Evolutionary conservation across 2,113 vertebrate genomes (phyloP).

Genomic region (Marmota flaviventris): DNA sequence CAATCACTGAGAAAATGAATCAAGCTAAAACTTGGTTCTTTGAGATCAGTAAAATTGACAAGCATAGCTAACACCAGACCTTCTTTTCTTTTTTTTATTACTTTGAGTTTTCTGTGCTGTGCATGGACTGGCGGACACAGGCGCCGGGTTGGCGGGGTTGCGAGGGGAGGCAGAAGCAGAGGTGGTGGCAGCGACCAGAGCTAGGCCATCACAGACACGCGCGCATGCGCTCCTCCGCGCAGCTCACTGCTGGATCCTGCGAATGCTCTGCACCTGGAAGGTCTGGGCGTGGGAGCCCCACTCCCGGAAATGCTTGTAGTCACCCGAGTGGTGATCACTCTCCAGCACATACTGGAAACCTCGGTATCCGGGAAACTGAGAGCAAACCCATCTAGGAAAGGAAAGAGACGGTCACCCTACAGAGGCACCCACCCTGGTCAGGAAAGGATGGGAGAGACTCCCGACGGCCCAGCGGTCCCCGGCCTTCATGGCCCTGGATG

Average conservation of each 20-base stretch:
- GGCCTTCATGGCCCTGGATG: neutral
- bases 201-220: fast-evolving
- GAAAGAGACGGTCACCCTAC: neutral
- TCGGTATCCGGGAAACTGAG: slow-evolving; percentile 96
- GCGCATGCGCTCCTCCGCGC: fast-evolving
- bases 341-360: slow-evolving; percentile 97
- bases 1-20: neutral
- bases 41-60: neutral
- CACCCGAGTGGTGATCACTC: slow-evolving; percentile 93
- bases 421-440: fast-evolving
- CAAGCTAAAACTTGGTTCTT: neutral
- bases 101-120: neutral
- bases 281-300: slow-evolving; percentile 95
- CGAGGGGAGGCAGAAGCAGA: neutral
- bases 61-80: neutral
- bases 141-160: neutral
- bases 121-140: neutral
- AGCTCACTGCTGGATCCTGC: slow-evolving; percentile 95
- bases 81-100: slow-evolving; percentile 30
- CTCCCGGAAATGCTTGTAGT: slow-evolving; percentile 96
- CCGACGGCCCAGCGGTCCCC: neutral
- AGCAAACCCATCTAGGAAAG: slow-evolving; percentile 93
- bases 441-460: no score
- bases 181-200: fast-evolving
- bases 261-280: slow-evolving; percentile 96